phyloP scores from a whole-genome alignment of 2,797 vertebrate species.

The Semaprochilodus insignis region DNA sequence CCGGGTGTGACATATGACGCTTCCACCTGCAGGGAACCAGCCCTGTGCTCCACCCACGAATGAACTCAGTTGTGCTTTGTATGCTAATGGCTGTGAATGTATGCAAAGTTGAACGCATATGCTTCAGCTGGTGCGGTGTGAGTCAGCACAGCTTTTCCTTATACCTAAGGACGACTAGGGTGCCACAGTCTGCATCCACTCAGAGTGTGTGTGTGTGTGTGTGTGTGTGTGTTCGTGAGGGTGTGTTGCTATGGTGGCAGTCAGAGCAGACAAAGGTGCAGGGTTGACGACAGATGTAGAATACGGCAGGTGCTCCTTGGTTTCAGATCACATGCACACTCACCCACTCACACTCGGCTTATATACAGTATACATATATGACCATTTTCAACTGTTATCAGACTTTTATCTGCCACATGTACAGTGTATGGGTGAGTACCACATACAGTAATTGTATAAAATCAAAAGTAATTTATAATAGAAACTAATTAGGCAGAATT shows the following conservation, averaged over 20 bases:
- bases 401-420: no score
- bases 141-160: neutral
- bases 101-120: neutral
- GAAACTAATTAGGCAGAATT: no score
- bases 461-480: no score
- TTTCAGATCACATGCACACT: neutral
- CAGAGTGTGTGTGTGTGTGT: neutral
- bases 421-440: no score
- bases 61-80: neutral
- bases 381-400: no score
- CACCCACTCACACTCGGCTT: neutral
- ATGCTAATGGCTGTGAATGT: neutral
- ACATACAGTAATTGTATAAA: no score
- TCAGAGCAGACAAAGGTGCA: neutral
- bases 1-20: neutral
- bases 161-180: neutral
- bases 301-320: neutral
- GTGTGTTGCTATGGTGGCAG: constrained; percentile 5
- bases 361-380: neutral
- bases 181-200: neutral
- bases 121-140: neutral
- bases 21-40: neutral
- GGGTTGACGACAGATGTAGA: constrained; percentile 13
- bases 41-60: neutral
- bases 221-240: constrained; percentile 5